phyloP scores from a whole-genome alignment of 2,888 invertebrate species.

The Xanthia icteritia region DNA sequence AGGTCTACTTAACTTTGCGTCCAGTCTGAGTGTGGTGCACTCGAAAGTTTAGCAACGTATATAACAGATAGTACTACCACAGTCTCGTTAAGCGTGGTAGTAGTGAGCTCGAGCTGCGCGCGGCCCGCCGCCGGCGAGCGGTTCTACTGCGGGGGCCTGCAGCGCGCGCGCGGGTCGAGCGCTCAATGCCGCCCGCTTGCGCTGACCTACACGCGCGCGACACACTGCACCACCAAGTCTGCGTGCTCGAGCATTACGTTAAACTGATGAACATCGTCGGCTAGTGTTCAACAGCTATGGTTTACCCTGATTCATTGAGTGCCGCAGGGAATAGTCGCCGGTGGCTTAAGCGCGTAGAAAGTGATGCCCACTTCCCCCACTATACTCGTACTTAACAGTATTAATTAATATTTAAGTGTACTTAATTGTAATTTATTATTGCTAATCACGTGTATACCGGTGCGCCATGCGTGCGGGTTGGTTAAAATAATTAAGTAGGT shows the following conservation, averaged over 20 bases:
- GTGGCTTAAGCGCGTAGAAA: conserved; percentile 17
- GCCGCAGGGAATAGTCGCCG: neutral
- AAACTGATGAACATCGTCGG: neutral
- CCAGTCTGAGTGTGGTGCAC: neutral
- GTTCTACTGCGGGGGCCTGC: neutral
- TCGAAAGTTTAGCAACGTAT: neutral
- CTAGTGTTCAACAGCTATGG: neutral
- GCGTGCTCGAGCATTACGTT: neutral
- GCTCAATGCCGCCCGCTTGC: conserved; percentile 52
- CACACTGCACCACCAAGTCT: neutral
- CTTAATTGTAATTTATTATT: conserved; percentile 14
- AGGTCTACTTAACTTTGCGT: neutral
- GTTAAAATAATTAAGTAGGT: neutral
- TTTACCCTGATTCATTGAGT: neutral
- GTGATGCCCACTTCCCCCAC: neutral
- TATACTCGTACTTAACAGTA: neutral
- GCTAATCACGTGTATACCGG: neutral
- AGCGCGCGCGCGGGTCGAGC: conserved; percentile 10
- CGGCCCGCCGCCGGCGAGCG: neutral
- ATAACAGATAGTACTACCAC: neutral
- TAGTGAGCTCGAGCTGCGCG: neutral
- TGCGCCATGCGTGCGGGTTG: neutral
- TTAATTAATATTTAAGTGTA: neutral
- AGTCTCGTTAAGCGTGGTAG: no score
- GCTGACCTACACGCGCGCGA: conserved; percentile 39